Evolutionary conservation across 2,888 invertebrate genomes (phyloP).

Genomic region (Lutraria lutraria): DNA sequence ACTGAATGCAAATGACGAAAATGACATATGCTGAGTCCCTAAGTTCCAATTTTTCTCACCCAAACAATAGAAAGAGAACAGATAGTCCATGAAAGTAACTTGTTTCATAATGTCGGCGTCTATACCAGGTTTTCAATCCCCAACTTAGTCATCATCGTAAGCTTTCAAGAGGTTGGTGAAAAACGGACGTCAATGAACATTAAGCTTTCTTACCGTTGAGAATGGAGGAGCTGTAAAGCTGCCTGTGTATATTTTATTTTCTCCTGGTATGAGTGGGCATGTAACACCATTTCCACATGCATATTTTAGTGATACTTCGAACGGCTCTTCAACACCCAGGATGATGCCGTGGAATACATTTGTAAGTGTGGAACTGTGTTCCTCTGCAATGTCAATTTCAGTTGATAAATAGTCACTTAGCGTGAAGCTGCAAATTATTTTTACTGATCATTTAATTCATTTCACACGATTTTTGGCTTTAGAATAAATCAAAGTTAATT

Average conservation of each 20-base stretch:
- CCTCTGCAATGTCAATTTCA: not conserved
- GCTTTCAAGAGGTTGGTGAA: too few species aligned
- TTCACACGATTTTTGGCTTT: too few species aligned
- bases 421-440: not conserved
- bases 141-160: too few species aligned
- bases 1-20: too few species aligned
- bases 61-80: too few species aligned
- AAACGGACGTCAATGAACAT: too few species aligned
- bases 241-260: conserved; percentile 8
- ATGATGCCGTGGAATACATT: conserved; percentile 27
- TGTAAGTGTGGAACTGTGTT: not conserved
- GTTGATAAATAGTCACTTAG: not conserved
- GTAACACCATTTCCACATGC: conserved; percentile 26
- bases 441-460: not conserved
- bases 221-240: not conserved
- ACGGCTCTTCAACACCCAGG: not conserved
- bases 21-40: too few species aligned
- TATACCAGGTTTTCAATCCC: too few species aligned
- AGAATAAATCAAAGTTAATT: too few species aligned
- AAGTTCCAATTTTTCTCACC: too few species aligned
- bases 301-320: not conserved
- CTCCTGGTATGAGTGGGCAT: not conserved
- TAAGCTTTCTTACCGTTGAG: not conserved
- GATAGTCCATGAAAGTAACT: too few species aligned
- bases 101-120: too few species aligned